phyloP scores from a whole-genome alignment of 1,140 invertebrate genomes.

The Drosophila baimaii region DNA sequence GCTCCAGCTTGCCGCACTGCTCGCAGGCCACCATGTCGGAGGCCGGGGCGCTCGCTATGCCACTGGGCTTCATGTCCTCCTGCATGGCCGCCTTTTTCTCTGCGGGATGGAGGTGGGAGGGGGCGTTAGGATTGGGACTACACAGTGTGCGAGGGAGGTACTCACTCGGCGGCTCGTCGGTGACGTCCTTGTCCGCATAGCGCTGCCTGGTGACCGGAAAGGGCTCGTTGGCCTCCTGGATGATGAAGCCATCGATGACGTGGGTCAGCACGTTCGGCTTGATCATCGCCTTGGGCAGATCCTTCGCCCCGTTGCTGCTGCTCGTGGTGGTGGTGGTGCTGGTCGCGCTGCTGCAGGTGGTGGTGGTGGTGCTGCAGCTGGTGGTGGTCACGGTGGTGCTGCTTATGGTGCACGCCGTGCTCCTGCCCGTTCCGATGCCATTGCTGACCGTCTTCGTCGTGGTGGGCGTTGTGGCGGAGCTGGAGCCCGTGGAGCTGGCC shows the following conservation, averaged over 20 bases:
- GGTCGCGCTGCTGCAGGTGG: constrained; percentile 18
- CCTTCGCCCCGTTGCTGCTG: constrained; percentile 85
- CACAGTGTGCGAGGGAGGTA: constrained; percentile 10
- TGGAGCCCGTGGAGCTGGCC: constrained; percentile 62
- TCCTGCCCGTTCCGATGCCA: constrained; percentile 30
- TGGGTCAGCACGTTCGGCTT: constrained; percentile 98
- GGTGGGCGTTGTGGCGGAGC: constrained; percentile 66
- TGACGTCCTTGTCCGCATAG: constrained; percentile 85
- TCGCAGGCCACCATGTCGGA: constrained; percentile 89
- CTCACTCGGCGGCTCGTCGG: constrained; percentile 89
- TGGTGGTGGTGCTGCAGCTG: constrained; percentile 7
- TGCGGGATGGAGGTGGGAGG: constrained; percentile 25
- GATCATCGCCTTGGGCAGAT: constrained; percentile 94
- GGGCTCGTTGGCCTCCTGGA: constrained; percentile 95
- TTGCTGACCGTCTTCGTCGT: constrained; percentile 32
- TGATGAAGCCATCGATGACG: constrained; percentile 98
- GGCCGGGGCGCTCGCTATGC: constrained; percentile 10
- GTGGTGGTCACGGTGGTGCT: constrained; percentile 15
- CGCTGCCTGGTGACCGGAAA: constrained; percentile 91
- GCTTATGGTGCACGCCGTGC: not conserved
- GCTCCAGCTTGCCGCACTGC: constrained; percentile 90
- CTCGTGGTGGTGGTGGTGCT: constrained; percentile 28
- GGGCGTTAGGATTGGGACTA: too few species aligned
- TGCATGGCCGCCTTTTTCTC: constrained; percentile 84
- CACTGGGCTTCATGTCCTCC: constrained; percentile 56